phyloP scores from a whole-genome alignment of 2,888 invertebrate species.

The Cheilosia scutellata region DNA sequence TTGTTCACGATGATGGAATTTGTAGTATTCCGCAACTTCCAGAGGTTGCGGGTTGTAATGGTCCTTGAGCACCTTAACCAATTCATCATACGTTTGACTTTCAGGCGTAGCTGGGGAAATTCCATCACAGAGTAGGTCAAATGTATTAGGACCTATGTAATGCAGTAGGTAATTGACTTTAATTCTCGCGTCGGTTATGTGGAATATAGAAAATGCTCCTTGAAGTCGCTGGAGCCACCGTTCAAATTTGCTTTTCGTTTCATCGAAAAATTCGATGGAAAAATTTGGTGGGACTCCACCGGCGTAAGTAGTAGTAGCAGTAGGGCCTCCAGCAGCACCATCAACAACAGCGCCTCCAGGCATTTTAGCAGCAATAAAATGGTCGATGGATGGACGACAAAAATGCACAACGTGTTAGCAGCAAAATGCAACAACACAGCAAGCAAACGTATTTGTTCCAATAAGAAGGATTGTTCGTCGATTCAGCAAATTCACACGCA shows the following conservation, averaged over 20 bases:
- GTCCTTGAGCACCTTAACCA: background rate
- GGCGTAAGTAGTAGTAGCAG: background rate
- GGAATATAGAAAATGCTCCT: constrained; percentile 23
- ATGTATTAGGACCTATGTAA: constrained; percentile 12
- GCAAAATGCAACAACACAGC: background rate
- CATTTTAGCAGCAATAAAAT: background rate
- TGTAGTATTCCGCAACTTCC: constrained; percentile 37
- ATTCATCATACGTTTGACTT: background rate
- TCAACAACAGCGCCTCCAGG: background rate
- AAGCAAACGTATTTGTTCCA: background rate
- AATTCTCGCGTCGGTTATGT: background rate
- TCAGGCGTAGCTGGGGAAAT: constrained; percentile 9
- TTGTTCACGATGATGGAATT: constrained; percentile 31
- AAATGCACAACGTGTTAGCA: background rate
- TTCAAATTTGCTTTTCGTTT: constrained; percentile 10
- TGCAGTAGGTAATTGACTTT: constrained; percentile 24
- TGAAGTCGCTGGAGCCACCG: constrained; percentile 7
- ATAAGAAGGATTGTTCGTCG: too few relatives aligned
- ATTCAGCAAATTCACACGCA: background rate
- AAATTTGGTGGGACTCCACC: constrained; percentile 4
- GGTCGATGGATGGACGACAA: background rate
- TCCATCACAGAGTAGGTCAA: constrained; percentile 18
- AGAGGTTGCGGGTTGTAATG: constrained; percentile 15
- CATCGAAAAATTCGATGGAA: constrained; percentile 11
- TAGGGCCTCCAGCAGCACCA: background rate